A percentile compares a stretch with the other conserved stretches of the same genome.
phyloP scores from a whole-genome alignment of 1,140 invertebrate genomes.

The Lamellibrachia luymesi region DNA sequence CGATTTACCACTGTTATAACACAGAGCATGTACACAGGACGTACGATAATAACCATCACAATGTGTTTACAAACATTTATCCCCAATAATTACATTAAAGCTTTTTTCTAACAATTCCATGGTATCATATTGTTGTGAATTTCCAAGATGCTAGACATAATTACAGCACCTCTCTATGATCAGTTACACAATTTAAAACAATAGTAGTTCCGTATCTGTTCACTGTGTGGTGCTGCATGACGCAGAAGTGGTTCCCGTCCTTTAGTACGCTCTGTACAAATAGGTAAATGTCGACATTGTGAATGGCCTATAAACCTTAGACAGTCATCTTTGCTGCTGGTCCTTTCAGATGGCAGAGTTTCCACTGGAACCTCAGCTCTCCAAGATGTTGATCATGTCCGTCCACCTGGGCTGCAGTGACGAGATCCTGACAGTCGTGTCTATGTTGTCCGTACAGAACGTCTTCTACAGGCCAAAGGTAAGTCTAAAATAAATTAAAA shows the following conservation, averaged over 20 bases:
- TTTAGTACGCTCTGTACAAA: no score
- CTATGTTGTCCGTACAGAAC: conserved; percentile 98
- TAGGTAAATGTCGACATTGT: no score
- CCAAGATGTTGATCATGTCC: conserved; percentile 99
- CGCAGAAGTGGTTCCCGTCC: no score
- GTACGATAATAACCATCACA: no score
- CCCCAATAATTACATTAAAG: no score
- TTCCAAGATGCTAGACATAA: background rate
- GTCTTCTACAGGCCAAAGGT: conserved; percentile 87
- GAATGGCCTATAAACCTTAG: background rate
- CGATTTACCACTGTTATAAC: no score
- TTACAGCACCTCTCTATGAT: background rate
- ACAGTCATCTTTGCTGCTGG: conserved; percentile 21
- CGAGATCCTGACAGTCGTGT: conserved; percentile 97
- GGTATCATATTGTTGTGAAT: no score
- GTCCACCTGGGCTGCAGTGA: conserved; percentile 98
- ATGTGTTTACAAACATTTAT: no score
- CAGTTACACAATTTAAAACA: background rate
- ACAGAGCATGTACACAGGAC: no score
- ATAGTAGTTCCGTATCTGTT: background rate
- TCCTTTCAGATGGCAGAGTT: conserved; percentile 93
- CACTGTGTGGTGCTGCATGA: background rate
- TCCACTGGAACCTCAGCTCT: conserved; percentile 96
- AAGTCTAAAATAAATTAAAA: conserved; percentile 12
- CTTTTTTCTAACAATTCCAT: no score